A percentile compares a stretch with the other conserved stretches of the same genome.
Evolutionary conservation across 2,888 invertebrate species (phyloP).

Genomic region (Caenorhabditis sp.): DNA sequence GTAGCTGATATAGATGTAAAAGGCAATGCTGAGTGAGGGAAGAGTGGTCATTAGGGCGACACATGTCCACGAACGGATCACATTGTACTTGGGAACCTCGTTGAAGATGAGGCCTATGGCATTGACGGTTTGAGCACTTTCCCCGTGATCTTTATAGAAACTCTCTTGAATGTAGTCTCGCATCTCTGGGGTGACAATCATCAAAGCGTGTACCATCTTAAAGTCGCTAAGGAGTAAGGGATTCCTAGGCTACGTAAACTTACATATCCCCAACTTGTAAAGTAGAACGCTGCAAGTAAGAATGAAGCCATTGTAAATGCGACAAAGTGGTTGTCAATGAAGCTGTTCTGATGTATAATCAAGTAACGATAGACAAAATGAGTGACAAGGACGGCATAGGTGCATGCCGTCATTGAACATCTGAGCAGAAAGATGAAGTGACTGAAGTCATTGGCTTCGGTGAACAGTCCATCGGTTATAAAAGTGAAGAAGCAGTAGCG

Average conservation of each 20-base stretch:
- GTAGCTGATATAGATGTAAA: neutral
- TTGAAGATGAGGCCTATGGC: neutral
- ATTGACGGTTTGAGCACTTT: neutral
- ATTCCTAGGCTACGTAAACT: neutral
- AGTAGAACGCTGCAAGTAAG: neutral
- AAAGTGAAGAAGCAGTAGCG: slow-evolving; percentile 28
- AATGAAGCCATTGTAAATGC: neutral
- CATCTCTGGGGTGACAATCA: neutral
- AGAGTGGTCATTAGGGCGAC: neutral
- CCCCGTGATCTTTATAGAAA: neutral
- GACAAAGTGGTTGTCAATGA: neutral
- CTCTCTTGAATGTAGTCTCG: neutral
- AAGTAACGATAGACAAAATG: slow-evolving; percentile 37
- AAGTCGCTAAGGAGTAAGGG: neutral
- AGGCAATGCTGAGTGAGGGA: neutral
- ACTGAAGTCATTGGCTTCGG: neutral
- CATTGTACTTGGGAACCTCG: neutral
- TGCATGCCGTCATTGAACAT: slow-evolving; percentile 16
- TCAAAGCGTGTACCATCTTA: neutral
- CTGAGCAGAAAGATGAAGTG: neutral
- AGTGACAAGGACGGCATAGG: slow-evolving; percentile 28
- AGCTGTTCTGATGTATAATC: neutral
- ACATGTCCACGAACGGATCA: neutral
- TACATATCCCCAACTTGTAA: neutral
- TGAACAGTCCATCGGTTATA: slow-evolving; percentile 23